Base-by-base conservation (phyloP, 35 echinoderm and acorn worm species). In the Holothuria glaberrima region DNA sequence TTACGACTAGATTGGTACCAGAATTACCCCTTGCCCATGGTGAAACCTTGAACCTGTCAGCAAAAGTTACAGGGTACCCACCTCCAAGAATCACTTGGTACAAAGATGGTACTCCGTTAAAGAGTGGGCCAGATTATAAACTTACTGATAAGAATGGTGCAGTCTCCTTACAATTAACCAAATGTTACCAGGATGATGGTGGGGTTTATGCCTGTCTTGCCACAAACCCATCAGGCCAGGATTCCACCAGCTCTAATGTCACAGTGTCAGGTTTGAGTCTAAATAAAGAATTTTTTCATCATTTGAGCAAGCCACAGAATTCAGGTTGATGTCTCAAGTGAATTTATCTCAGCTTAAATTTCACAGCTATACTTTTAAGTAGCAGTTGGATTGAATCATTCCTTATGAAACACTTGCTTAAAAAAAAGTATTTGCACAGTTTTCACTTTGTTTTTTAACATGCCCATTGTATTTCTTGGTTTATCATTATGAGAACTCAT, bases 181-280 rank as follows among this genome's bases (percentile, higher is more conserved):
- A 94, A 31, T 86, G 76, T 6, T 36, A 86, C 1, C 73, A 82
- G 24, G 93, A 90, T 29, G 89, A 94, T 68, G 69, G 75, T 48
- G 93, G 93, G 25, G 89, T 84, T 19, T 94, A 94, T 86, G 84
- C 89, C 21, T 94, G 89, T 81, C 68, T 89, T 16, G 88, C 89
- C 13, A 86, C 93, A 32, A 94, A 94, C 48, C 46, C 89, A 24
- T 87, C 71, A 13, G 93, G 93, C 12, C 89, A 85, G 31, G 89
- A 85, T 30, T 71, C 88, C 46, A 91, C 93, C 31, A 94, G 36
- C 22, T 66, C 81, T 22, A 90, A 94, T 62, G 80, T 91, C 34
- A 91, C 73, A 14, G 59, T 94, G 30, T 62, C 62, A 67, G 93
- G 93, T 94, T 54, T 41, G 72, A 7, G 10, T 73, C 33, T 0